phyloP scores from a whole-genome alignment of 2,888 invertebrate species.

The Drosophila peninsularis region DNA sequence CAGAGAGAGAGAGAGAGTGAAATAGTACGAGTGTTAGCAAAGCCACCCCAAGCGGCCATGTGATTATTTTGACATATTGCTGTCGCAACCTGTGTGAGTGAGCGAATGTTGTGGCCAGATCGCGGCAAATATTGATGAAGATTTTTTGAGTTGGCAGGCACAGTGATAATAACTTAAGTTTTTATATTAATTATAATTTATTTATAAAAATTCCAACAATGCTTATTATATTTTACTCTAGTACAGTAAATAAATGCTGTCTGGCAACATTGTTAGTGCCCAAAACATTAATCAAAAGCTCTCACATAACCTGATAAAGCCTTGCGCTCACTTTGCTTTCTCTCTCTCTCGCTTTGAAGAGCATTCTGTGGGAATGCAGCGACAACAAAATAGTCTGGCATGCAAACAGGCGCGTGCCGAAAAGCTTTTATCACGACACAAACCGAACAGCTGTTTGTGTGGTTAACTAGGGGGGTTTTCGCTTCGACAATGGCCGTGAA shows the following conservation, averaged over 20 bases:
- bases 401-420: conserved; percentile 71
- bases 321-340: conserved; percentile 2
- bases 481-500: conserved; percentile 27
- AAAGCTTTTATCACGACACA: conserved; percentile 49
- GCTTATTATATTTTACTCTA: neutral
- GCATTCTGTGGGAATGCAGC: conserved; percentile 14
- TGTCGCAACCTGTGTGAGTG: conserved; percentile 57
- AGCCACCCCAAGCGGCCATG: conserved; percentile 64
- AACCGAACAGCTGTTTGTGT: conserved; percentile 65
- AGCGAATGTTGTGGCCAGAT: conserved; percentile 35
- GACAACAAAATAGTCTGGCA: conserved; percentile 38
- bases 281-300: conserved; percentile 38
- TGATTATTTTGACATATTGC: conserved; percentile 58
- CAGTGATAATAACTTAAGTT: neutral
- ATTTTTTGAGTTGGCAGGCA: neutral
- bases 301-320: conserved; percentile 20
- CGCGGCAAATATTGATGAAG: neutral
- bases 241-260: conserved; percentile 3
- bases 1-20: conserved; percentile 14
- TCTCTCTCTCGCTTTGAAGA: neutral
- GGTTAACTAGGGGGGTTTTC: conserved; percentile 3
- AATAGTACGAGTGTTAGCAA: conserved; percentile 25
- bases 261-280: conserved; percentile 37
- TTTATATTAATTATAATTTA: too few relatives aligned
- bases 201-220: neutral